Evolutionary conservation across 1,140 invertebrate genomes (phyloP).

Genomic region (Holotrichia oblita): DNA sequence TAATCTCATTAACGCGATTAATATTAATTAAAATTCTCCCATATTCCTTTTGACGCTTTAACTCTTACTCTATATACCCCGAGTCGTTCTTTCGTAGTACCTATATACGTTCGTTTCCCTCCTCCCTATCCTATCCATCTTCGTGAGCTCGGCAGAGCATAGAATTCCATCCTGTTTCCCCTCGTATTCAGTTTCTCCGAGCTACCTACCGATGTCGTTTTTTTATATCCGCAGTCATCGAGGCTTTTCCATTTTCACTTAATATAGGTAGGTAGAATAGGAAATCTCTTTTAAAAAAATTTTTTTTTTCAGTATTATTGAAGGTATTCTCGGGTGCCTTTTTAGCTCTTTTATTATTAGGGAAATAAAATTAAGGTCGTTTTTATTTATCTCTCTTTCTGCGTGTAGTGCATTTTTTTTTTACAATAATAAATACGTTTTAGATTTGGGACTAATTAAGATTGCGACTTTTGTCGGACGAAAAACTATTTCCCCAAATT

Average conservation of each 20-base stretch:
- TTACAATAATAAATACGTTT: not conserved
- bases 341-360: not conserved
- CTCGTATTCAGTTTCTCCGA: too few relatives aligned
- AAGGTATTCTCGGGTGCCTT: not conserved
- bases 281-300: not conserved
- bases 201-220: not conserved
- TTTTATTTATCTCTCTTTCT: not conserved
- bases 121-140: too few relatives aligned
- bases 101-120: too few relatives aligned
- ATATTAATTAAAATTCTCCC: conserved; percentile 16
- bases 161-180: too few relatives aligned
- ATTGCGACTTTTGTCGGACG: too few relatives aligned
- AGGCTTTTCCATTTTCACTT: not conserved
- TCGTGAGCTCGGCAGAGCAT: too few relatives aligned
- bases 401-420: too few relatives aligned
- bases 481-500: too few relatives aligned
- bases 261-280: not conserved
- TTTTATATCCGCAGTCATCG: not conserved
- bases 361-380: not conserved
- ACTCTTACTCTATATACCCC: too few relatives aligned
- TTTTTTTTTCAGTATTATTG: not conserved
- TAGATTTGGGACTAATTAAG: too few relatives aligned
- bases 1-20: conserved; percentile 17
- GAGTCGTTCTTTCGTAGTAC: too few relatives aligned
- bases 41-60: conserved; percentile 13